Evolutionary conservation across 2,113 vertebrate genomes (phyloP).

Genomic region (Callocephalon fimbriatum): DNA sequence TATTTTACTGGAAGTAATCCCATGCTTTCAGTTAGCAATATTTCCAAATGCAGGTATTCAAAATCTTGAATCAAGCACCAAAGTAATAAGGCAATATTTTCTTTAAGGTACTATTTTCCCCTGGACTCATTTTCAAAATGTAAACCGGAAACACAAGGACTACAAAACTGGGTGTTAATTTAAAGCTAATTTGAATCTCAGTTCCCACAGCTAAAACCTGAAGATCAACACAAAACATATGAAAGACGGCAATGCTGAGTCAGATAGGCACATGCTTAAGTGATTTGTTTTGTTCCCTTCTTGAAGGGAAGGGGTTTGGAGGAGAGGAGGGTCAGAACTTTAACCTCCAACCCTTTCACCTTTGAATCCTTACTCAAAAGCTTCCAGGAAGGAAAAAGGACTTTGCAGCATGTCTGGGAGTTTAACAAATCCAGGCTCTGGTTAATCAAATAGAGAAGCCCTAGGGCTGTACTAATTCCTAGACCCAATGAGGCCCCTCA

Average conservation of each 20-base stretch:
- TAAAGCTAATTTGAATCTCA: not conserved
- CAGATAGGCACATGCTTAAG: conserved; percentile 38
- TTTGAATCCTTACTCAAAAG: conserved; percentile 62
- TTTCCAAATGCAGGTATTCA: not conserved
- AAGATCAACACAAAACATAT: conserved; percentile 34
- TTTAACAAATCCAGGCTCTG: conserved; percentile 59
- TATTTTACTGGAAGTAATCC: not conserved
- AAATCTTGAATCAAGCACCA: not conserved
- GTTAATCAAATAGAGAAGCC: conserved; percentile 56
- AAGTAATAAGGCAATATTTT: not conserved
- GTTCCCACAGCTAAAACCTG: not conserved
- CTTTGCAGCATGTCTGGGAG: conserved; percentile 26
- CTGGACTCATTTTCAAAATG: not conserved
- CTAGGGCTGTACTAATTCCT: conserved; percentile 61
- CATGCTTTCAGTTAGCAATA: not conserved
- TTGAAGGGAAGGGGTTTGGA: conserved; percentile 9
- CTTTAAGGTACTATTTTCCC: not conserved
- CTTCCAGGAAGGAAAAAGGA: conserved; percentile 41
- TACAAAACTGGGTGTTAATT: not conserved
- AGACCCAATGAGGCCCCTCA: conserved; percentile 20
- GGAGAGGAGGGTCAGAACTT: conserved; percentile 43
- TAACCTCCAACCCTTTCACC: conserved; percentile 67
- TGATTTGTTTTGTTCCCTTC: conserved; percentile 47
- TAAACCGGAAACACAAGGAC: not conserved
- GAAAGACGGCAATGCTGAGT: conserved; percentile 14